Evolutionary conservation across 2,888 invertebrate species (phyloP).

Genomic region (Platycheirus rosarum): DNA sequence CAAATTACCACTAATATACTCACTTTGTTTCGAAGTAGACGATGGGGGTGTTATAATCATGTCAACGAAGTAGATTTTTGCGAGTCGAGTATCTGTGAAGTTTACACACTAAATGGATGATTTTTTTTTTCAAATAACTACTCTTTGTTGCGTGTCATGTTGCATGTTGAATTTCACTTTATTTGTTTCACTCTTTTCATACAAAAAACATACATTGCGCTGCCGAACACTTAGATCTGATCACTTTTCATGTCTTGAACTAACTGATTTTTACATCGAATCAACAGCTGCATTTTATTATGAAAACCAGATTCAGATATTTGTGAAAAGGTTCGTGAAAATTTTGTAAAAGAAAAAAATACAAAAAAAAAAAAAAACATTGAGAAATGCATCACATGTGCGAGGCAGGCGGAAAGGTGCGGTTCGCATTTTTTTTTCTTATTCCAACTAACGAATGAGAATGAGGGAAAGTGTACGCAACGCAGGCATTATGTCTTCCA

Average conservation of each 20-base stretch:
- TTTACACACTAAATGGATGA: constrained; percentile 16
- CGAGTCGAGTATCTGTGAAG: background rate
- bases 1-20: too few relatives aligned
- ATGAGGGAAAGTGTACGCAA: constrained; percentile 50
- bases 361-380: constrained; percentile 22
- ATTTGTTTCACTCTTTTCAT: constrained; percentile 17
- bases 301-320: constrained; percentile 61
- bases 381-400: constrained; percentile 40
- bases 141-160: constrained; percentile 17
- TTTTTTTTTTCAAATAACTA: constrained; percentile 6
- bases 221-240: constrained; percentile 44
- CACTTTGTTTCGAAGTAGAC: constrained; percentile 1
- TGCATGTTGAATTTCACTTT: constrained; percentile 61
- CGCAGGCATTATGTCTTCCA: background rate
- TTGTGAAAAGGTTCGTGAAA: constrained; percentile 52
- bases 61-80: background rate
- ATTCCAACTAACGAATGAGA: constrained; percentile 23
- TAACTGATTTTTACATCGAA: constrained; percentile 50
- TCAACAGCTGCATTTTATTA: constrained; percentile 62
- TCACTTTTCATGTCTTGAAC: constrained; percentile 59
- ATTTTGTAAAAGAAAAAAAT: constrained; percentile 30
- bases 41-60: constrained; percentile 34
- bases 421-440: constrained; percentile 42
- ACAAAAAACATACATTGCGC: constrained; percentile 17
- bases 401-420: constrained; percentile 36